Base-by-base conservation (phyloP, 2,888 invertebrate species). In the Argynnis bischoffii region DNA sequence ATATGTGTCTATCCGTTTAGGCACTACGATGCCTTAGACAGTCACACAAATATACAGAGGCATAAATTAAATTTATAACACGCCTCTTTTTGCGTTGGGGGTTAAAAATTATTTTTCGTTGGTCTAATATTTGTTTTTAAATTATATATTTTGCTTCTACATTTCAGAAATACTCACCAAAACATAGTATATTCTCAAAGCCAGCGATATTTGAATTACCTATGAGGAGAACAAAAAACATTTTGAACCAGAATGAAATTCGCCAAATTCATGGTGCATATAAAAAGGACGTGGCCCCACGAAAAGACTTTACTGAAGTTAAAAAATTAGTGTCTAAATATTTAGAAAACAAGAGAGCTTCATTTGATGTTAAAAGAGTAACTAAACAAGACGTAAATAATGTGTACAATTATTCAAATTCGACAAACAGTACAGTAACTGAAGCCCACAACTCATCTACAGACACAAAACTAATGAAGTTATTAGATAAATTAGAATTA, bases 401-500 rank as follows among this genome's bases (percentile, higher is more conserved):
- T n/a, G n/a, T 31, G 15, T 31, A 47, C 1, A 18, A 55, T 48
- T 21, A 57, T 16, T 51, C 66, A 3, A 69, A 65, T 63, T 18
- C 14, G 16, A 69, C 66, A 60, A 74, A 46, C 21, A 47, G 1
- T n/a, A 5, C 3, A 21, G 50, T 31, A 4, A 21, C 14, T 6
- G 51, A 60, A 2, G 16, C 18, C 2, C 56, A 63, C n/a, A 41
- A 35, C 13, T 78, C 78, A 57, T 77, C 81, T 15, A 69, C 72
- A 53, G 86, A 88, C 46, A 79, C 76, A 53, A 86, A 84, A 70
- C 70, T 90, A 1, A 78, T 89, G 74, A 69, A 66, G 47, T 74
- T 90, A 61, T 74, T 90, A 41, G 81, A 90, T 66, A 85, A 77
- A 67, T 75, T 90, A 65, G 89, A 89, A 72, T 75, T 75, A 75